Base-by-base conservation (phyloP, 1,140 invertebrate genomes). In the Linepithema humile region DNA sequence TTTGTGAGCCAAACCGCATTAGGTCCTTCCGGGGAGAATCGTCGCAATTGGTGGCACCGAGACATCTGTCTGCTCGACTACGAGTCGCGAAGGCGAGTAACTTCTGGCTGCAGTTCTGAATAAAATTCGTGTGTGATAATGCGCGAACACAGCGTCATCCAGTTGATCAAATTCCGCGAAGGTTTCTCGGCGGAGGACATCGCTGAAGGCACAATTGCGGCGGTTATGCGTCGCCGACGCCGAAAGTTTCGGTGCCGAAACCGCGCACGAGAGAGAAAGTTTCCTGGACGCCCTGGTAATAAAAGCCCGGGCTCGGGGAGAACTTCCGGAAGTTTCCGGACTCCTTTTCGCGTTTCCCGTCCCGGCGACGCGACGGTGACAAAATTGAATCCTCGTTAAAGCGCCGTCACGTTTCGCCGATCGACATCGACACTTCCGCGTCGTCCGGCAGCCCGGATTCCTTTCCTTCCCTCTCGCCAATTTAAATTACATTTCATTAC, bases 341-440 rank as follows among this genome's bases (percentile, higher is more conserved):
- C 77, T 67, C 43, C 85, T 87, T 82, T 72, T n/a, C 55, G 53
- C 55, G 38, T 45, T 29, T 45, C 5, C 38, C n/a, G 38, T 23
- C 0, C 40, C 1, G 26, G 4, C 7, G 20, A 3, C 3, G 9
- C 15, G 26, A 12, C 0, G 40, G 26, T 60, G 77, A 57, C 55
- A 67, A 85, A 90, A 92, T 91, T 86, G 90, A 83, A 91, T 91
- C 91, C 89, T 88, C 90, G 90, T 88, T 91, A 92, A 92, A 91
- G 87, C 64, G 60, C 59, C 89, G 89, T 91, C 88, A 91, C 87
- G 87, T 67, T 86, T 85, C 77, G 69, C 69, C 77, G 87, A 91
- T 91, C 90, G 69, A 67, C 75, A 88, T 86, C 85, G 88, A 92
- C 88, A 89, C 83, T 85, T 90, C 69, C 85, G 67, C 78, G 29